Evolutionary conservation across 2,113 vertebrate genomes (phyloP), one percentile per base, ranked within the genome.

Genomic region (Xiphophorus hellerii): DNA sequence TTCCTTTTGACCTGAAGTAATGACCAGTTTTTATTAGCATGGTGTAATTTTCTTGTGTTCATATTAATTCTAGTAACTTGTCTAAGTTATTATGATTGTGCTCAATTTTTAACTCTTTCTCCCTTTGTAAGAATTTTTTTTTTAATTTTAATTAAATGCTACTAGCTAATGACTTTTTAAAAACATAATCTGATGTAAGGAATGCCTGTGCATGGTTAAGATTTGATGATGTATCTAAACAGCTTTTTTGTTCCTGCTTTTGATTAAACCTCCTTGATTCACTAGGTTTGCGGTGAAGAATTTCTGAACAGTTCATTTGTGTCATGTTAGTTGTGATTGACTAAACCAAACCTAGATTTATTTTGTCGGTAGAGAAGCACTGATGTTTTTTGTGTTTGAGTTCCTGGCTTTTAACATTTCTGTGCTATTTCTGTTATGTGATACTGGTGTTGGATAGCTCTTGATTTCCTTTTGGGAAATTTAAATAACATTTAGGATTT

Each of bases 1-100:
- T n/a, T 15, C 20, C 5, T 69, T 14, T 73, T 78, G 39, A 71
- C 31, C 74, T 66, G 2, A 58, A 27, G 14, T 27, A 67, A 67
- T 28, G 8, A 2, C 15, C 28, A 22, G 31, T 65, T 65, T 29
- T 22, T 35, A 35, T 4, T 65, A 22, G n/a, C 37, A 17, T 58
- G 17, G 22, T 10, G 15, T 9, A 29, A n/a, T 48, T 74, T 2
- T 66, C 3, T 51, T n/a, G 8, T 71, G 14, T 68, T 71, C 2
- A 60, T 58, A 62, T 6, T 54, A 66, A 42, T n/a, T 0, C 22
- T 25, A n/a, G 25, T 58, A 9, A 25, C 51, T 54, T 54, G 5
- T 54, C 22, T 54, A 2, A 44, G 15, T 54, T 54, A 25, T 54
- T 54, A 54, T 54, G 51, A 58, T 7, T 58, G 51, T 9, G 7